Evolutionary conservation across 2,113 vertebrate species (phyloP), one percentile per base, ranked within the genome.

Genomic region (Morone saxatilis): DNA sequence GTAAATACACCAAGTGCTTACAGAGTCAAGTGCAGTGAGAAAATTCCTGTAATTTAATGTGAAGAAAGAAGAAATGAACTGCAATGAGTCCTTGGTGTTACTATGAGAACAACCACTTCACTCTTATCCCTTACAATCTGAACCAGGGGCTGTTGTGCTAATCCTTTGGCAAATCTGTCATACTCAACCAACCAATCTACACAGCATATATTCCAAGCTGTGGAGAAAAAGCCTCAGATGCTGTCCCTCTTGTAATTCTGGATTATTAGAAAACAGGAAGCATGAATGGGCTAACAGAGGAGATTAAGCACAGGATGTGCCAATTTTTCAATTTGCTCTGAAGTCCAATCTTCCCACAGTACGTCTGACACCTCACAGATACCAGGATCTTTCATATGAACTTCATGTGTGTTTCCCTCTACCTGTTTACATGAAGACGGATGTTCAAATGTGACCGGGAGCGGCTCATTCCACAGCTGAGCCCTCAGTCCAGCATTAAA

Each of bases 1-100:
- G 38, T 36, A 41, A 53, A 56, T 17, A 50, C 48, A 81, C 36
- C 38, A 61, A 70, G 53, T 73, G 51, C 66, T 80, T 48, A 54
- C 1, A 45, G 66, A 57, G 41, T 67, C 65, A 31, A 67, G 56
- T 70, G 56, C 41, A 50, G 43, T 41, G 38, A 48, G 41, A 25
- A 72, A 50, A 65, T 7, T 7, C 51, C 25, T 71, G 6, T 51
- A 2, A 8, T 25, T 16, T 1, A 40, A 36, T 8, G 2, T 43
- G 7, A 41, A 20, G 16, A 48, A 40, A 19, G 69, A 14, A 5
- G 51, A 31, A 66, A 53, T 25, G 60, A 57, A 40, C 31, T 40
- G 5, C 17, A 71, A 14, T 38, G 31, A 47, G 62, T 36, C 20
- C 22, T 22, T 17, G 12, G 7, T 38, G 31, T 78, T 57, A 17